phyloP scores from a whole-genome alignment of 2,113 vertebrate genomes.

The Cygnus atratus region DNA sequence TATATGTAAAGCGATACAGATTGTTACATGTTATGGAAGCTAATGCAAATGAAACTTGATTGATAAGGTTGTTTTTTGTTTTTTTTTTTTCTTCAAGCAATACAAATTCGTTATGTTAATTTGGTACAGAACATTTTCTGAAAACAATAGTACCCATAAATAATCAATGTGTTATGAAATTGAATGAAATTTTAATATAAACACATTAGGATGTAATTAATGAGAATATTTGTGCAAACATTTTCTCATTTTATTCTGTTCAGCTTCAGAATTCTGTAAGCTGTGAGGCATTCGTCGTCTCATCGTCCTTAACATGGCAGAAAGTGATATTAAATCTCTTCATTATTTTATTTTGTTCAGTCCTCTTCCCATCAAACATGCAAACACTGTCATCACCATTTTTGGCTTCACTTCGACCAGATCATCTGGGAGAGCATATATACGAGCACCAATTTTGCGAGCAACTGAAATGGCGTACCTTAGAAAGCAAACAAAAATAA shows the following conservation, averaged over 20 bases:
- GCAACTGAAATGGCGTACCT: constrained; percentile 96
- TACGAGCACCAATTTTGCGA: constrained; percentile 94
- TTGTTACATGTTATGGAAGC: constrained; percentile 37
- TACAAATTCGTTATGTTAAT: constrained; percentile 39
- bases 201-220: constrained; percentile 53
- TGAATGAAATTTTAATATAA: constrained; percentile 53
- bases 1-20: not conserved
- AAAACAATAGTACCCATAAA: constrained; percentile 20
- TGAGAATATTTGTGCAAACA: constrained; percentile 57
- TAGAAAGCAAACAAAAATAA: constrained; percentile 46
- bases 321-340: constrained; percentile 6
- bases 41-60: constrained; percentile 35
- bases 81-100: constrained; percentile 1
- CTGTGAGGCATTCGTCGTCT: constrained; percentile 68
- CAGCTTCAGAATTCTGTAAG: constrained; percentile 75
- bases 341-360: constrained; percentile 84
- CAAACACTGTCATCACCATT: constrained; percentile 98
- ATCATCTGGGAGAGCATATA: constrained; percentile 92
- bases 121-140: constrained; percentile 26
- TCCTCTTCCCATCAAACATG: constrained; percentile 92
- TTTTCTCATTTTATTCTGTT: constrained; percentile 49
- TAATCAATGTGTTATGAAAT: constrained; percentile 45
- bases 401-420: constrained; percentile 96
- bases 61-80: not conserved
- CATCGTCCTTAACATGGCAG: constrained; percentile 69